Base-by-base conservation (phyloP, 53 echinoderm and acorn worm species). In the Echinometra lucunter region DNA sequence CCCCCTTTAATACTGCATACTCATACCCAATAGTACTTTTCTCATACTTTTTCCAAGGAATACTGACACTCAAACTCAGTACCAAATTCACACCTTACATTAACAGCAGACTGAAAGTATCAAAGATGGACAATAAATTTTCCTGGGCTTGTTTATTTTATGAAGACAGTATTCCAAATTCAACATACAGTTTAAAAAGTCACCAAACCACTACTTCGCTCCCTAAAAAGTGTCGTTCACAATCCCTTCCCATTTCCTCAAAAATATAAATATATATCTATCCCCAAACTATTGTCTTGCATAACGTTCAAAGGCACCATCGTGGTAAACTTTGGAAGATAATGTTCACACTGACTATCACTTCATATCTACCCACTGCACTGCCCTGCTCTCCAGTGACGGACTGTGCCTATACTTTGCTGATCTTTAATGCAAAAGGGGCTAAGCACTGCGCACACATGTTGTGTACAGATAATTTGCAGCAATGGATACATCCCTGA, bases 181-280 rank as follows among this genome's bases (percentile, higher is more conserved):
- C 85, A 85, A 85, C 85, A 85, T 85, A 82, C 82, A 82, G 45
- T 85, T 85, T 85, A 85, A 85, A 85, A 28, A 85, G 49, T 85
- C 49, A 85, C 49, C 6, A 28, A n/a, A 45, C 30, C 49, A 85
- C 85, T 28, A 28, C 53, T 85, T 17, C 1, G 49, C 85, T 49
- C 16, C 45, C 85, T 49, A 45, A 23, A 53, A 53, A 47, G 25
- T 17, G 85, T 85, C 44, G 27, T 25, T 85, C 49, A 47, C 45
- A 85, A 47, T 47, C 28, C 9, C n/a, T 30, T 23, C 85, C 10
- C 11, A 49, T 45, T 27, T 28, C 2, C 6, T 85, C 49, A n/a
- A 30, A 45, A 47, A 85, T 85, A 85, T 85, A 85, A 85, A 85
- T 85, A 85, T n/a, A 85, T 85, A 47, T 85, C 49, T 45, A 85